Percentiles rank a stretch among this genome's conserved stretches.
phyloP scores from a whole-genome alignment of 2,888 invertebrate genomes.

The Fragum sueziense region DNA sequence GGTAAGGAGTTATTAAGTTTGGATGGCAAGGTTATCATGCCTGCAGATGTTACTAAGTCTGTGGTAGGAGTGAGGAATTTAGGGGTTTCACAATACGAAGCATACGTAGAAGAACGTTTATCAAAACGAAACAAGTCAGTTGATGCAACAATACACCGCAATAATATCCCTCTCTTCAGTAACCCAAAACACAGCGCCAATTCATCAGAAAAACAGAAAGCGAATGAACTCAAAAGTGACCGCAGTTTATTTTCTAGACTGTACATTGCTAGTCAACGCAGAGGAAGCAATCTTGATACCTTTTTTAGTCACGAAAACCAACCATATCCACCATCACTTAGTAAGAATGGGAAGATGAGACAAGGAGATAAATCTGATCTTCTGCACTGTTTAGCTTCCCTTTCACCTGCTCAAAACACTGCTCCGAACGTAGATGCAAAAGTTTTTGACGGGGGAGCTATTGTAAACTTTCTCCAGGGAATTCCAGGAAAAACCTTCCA shows the following conservation, averaged over 20 bases:
- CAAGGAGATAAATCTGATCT: slow-evolving; percentile 26
- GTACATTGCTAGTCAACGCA: slow-evolving; percentile 22
- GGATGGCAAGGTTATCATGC: slow-evolving; percentile 15
- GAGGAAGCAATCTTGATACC: slow-evolving; percentile 25
- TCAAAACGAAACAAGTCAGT: slow-evolving; percentile 1
- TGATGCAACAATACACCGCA: neutral
- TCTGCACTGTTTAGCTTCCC: neutral
- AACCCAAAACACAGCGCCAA: slow-evolving; percentile 1
- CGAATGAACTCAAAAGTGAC: neutral
- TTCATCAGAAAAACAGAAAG: too few species aligned
- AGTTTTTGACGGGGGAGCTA: slow-evolving; percentile 50
- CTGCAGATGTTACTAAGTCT: neutral
- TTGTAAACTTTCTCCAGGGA: slow-evolving; percentile 47
- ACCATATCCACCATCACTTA: slow-evolving; percentile 14
- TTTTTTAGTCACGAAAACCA: slow-evolving; percentile 21
- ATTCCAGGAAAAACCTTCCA: slow-evolving; percentile 41
- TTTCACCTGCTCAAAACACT: neutral
- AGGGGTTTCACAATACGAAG: slow-evolving; percentile 23
- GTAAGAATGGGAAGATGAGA: neutral
- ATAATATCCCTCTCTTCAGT: slow-evolving; percentile 21
- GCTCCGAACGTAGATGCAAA: slow-evolving; percentile 25
- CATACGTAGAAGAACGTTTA: slow-evolving; percentile 20
- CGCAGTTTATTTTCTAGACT: slow-evolving; percentile 25
- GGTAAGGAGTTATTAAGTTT: slow-evolving; percentile 13
- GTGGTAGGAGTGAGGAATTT: neutral